Evolutionary conservation across 2,888 invertebrate species (phyloP).

Genomic region (Caenorhabditis japonica): DNA sequence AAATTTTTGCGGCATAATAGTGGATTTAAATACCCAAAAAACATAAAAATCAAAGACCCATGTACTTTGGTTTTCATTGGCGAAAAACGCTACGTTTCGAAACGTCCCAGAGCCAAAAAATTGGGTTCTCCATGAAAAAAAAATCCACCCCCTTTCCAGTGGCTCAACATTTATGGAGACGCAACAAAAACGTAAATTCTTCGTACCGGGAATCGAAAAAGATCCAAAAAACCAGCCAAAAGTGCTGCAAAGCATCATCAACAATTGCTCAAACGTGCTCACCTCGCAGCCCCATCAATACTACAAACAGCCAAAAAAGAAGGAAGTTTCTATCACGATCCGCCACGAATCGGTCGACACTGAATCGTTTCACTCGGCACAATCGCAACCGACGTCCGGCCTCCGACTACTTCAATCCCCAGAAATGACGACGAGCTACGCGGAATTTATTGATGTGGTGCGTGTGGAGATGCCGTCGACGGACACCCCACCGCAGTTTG

Average conservation of each 20-base stretch:
- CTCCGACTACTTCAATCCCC: conserved; percentile 23
- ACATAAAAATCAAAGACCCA: too few species aligned
- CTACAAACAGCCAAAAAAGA: conserved; percentile 31
- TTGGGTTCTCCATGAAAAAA: too few species aligned
- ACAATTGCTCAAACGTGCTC: conserved; percentile 19
- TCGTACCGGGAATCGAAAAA: conserved; percentile 52
- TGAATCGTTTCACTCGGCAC: conserved; percentile 58
- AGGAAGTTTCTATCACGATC: conserved; percentile 4
- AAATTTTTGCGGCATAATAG: too few species aligned
- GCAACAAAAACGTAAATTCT: conserved; percentile 39
- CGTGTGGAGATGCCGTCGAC: conserved; percentile 25
- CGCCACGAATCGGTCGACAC: conserved; percentile 21
- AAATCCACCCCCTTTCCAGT: conserved; percentile 60
- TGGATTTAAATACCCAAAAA: too few species aligned
- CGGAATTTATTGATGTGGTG: conserved; percentile 49
- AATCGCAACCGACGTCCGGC: conserved; percentile 47
- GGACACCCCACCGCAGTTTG: conserved; percentile 31
- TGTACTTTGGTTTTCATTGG: too few species aligned
- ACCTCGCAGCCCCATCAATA: conserved; percentile 21
- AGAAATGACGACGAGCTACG: conserved; percentile 42
- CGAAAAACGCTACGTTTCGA: too few species aligned
- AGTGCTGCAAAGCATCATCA: conserved; percentile 60
- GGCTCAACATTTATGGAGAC: conserved; percentile 57
- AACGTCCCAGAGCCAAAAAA: too few species aligned
- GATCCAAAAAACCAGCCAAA: conserved; percentile 53